phyloP scores from a whole-genome alignment of 2,113 vertebrate species.

The Ammodytes dubius region DNA sequence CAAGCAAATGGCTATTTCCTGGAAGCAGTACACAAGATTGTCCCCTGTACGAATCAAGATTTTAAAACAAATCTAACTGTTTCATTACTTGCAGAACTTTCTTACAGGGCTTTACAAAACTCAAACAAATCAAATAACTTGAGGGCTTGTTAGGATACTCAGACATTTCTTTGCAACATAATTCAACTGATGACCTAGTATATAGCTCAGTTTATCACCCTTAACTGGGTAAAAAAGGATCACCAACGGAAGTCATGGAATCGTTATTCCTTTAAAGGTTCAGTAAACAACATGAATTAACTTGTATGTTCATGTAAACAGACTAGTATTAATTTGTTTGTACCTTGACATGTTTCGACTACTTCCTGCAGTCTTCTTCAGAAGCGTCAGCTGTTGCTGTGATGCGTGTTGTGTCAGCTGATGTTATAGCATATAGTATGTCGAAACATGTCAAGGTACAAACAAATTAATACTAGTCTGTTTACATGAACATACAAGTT shows the following conservation, averaged over 20 bases:
- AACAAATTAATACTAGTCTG: no score
- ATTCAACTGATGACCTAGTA: neutral
- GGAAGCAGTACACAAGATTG: neutral
- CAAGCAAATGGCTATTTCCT: neutral
- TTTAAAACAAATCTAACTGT: neutral
- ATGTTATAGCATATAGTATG: no score
- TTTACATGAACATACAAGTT: no score
- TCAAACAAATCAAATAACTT: neutral
- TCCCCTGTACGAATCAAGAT: neutral
- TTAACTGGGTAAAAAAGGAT: no score
- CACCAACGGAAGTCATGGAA: neutral
- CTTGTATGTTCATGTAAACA: no score
- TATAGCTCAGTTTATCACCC: neutral
- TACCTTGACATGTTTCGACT: no score
- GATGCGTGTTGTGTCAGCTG: no score
- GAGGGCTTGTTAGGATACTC: neutral
- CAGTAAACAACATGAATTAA: no score
- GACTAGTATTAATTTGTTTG: no score
- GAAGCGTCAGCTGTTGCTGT: no score
- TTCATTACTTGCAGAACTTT: neutral
- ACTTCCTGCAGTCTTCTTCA: no score
- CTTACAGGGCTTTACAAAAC: neutral
- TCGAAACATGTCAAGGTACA: no score
- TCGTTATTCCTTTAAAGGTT: slow-evolving; percentile 19
- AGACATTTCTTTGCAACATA: neutral